phyloP scores from a whole-genome alignment of 2,113 vertebrate genomes.

The Perca flavescens region DNA sequence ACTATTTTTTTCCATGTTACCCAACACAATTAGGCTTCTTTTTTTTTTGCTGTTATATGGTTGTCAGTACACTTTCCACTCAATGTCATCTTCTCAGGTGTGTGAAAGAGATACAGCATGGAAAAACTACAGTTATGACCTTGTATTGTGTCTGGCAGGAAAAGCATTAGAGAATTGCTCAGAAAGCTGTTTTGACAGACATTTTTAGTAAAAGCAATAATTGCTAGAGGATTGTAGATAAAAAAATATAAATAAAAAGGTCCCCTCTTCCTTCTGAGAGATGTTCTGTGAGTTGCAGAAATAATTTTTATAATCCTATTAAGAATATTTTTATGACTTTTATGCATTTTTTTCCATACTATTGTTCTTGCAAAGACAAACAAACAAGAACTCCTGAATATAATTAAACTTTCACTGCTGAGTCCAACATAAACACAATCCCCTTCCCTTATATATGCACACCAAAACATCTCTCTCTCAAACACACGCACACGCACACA shows the following conservation, averaged over 20 bases:
- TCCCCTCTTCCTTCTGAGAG: neutral
- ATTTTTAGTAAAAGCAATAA: neutral
- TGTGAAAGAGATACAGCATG: neutral
- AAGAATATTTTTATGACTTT: neutral
- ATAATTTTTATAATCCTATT: neutral
- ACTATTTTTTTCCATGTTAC: slow-evolving; percentile 42
- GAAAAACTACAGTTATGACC: neutral
- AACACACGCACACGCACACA: slow-evolving; percentile 7
- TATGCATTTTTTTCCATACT: neutral
- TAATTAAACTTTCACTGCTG: slow-evolving; percentile 18
- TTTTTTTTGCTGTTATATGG: neutral
- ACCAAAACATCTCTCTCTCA: slow-evolving; percentile 19
- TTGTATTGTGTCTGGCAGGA: too few relatives aligned
- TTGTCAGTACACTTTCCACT: slow-evolving; percentile 5
- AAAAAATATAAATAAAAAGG: neutral
- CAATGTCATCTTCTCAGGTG: neutral
- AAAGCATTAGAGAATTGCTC: neutral
- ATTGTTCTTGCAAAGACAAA: neutral
- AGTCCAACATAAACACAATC: neutral
- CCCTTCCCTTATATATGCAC: neutral
- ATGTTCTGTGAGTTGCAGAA: neutral
- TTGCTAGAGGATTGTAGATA: too few relatives aligned
- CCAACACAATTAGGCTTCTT: slow-evolving; percentile 30
- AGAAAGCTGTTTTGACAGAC: neutral
- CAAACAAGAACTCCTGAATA: neutral